A percentile compares a stretch with the other conserved stretches of the same genome.
Evolutionary conservation across 2,113 vertebrate species (phyloP).

Genomic region (Callipepla squamata): DNA sequence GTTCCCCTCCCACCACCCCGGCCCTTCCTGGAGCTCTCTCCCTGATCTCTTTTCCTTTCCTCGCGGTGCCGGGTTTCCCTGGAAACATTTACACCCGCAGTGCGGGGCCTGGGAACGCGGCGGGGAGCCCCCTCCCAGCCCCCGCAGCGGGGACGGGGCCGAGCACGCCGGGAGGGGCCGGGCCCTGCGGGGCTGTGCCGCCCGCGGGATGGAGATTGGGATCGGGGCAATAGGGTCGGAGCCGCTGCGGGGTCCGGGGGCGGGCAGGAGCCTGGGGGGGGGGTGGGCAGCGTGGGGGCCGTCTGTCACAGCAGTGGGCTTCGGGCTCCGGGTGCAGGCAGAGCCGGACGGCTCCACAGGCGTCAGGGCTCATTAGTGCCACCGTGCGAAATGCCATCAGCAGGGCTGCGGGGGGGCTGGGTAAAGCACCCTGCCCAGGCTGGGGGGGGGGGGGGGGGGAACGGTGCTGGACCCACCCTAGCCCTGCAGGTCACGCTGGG

Average conservation of each 20-base stretch:
- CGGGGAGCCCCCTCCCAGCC: constrained; percentile 33
- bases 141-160: background rate
- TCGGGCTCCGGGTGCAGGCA: background rate
- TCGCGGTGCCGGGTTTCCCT: constrained; percentile 17
- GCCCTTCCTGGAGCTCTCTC: background rate
- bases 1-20: too few relatives aligned
- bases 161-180: background rate
- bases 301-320: too few relatives aligned
- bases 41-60: constrained; percentile 33
- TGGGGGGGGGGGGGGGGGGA: too few relatives aligned
- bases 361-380: background rate
- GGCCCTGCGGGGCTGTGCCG: background rate
- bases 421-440: background rate
- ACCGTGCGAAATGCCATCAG: background rate
- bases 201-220: background rate
- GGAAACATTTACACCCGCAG: constrained; percentile 57
- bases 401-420: background rate
- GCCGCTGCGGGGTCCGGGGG: background rate
- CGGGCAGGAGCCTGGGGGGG: background rate
- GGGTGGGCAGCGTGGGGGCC: too few relatives aligned
- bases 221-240: background rate
- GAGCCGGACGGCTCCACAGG: background rate
- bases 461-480: background rate
- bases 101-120: constrained; percentile 53
- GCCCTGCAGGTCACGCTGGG: background rate